Conservation (phyloP, 2,888 invertebrate species). For the Drosophila barbarae region DNA sequence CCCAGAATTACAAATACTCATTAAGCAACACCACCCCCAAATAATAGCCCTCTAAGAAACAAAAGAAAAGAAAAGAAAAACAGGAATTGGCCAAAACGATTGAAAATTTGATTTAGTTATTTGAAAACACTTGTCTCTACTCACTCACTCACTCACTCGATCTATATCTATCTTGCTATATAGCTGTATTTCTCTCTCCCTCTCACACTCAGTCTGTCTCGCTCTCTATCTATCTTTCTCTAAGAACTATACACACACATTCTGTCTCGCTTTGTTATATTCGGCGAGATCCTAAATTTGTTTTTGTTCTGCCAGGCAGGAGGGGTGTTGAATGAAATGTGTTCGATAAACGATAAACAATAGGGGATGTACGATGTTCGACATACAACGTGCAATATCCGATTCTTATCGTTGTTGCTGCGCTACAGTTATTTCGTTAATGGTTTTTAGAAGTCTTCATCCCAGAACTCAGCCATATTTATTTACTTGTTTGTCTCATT, state of each 20-base stretch:
- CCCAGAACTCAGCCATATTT: conserved; percentile 18
- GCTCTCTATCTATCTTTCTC: conserved; percentile 20
- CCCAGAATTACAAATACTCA: too few relatives aligned
- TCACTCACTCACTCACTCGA: conserved; percentile 37
- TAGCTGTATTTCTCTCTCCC: conserved; percentile 39
- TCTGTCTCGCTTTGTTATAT: conserved; percentile 38
- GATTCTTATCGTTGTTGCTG: conserved; percentile 36
- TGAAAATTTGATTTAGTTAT: conserved; percentile 63
- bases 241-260: conserved; percentile 36
- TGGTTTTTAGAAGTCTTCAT: conserved; percentile 15
- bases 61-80: conserved; percentile 64
- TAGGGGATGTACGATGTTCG: conserved; percentile 10
- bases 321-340: conserved; percentile 45
- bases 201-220: conserved; percentile 32
- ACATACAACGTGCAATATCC: conserved; percentile 15
- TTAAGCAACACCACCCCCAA: too few relatives aligned
- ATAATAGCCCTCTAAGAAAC: too few relatives aligned
- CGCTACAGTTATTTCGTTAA: conserved; percentile 37
- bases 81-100: conserved; percentile 77
- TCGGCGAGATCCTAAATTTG: conserved; percentile 24
- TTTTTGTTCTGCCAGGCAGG: conserved; percentile 66
- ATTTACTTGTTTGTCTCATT: conserved; percentile 37
- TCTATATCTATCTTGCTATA: conserved; percentile 26
- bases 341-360: conserved; percentile 19
- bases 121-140: conserved; percentile 52